phyloP scores from a whole-genome alignment of 1,140 invertebrate genomes.

The Orius insidiosus region DNA sequence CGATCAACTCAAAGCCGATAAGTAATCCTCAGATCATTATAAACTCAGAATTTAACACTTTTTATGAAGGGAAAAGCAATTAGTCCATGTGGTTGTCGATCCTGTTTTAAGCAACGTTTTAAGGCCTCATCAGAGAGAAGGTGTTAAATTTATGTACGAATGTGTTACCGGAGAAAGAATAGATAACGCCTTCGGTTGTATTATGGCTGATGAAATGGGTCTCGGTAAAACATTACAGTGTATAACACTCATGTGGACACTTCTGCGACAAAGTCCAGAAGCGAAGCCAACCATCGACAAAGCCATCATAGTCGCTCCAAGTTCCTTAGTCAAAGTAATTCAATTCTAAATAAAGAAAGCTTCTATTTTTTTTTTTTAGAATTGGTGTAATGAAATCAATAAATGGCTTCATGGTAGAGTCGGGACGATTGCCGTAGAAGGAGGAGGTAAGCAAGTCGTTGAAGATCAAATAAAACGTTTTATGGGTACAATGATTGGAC shows the following conservation, averaged over 20 bases:
- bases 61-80: constrained; percentile 37
- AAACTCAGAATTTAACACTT: constrained; percentile 9
- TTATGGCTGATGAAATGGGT: constrained; percentile 99
- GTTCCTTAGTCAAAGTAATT: constrained; percentile 76
- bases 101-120: constrained; percentile 77
- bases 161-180: constrained; percentile 90
- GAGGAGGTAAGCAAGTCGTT: constrained; percentile 74
- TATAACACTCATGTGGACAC: constrained; percentile 90
- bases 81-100: constrained; percentile 89
- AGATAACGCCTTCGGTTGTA: constrained; percentile 76
- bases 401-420: constrained; percentile 88
- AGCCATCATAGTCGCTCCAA: constrained; percentile 89
- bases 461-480: constrained; percentile 67
- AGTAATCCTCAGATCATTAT: constrained; percentile 25
- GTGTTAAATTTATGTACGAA: constrained; percentile 99
- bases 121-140: constrained; percentile 95
- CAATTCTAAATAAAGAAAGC: neutral
- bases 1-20: constrained; percentile 60
- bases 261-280: constrained; percentile 70
- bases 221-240: constrained; percentile 95
- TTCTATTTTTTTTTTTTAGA: constrained; percentile 31
- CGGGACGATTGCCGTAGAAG: constrained; percentile 76
- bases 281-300: constrained; percentile 77
- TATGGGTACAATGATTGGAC: constrained; percentile 35
- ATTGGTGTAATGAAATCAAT: constrained; percentile 97